A percentile compares a stretch with the other conserved stretches of the same genome.
Evolutionary conservation across 2,888 invertebrate genomes (phyloP).

Genomic region (Trissolcus japonicus): DNA sequence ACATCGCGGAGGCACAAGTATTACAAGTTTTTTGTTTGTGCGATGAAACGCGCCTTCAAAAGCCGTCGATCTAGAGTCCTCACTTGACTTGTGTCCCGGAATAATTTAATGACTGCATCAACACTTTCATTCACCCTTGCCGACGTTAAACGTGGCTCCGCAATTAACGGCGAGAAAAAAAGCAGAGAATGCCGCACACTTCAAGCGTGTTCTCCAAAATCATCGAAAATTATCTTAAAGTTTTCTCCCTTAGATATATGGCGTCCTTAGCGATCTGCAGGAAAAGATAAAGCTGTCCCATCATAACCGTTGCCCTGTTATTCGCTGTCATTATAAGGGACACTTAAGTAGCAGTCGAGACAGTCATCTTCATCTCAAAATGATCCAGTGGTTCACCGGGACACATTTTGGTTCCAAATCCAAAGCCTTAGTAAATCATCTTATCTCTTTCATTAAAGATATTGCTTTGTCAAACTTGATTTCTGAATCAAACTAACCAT

Average conservation of each 20-base stretch:
- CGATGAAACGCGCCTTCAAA: constrained; percentile 51
- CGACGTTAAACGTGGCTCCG: constrained; percentile 41
- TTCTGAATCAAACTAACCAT: too few relatives aligned
- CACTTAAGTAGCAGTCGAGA: too few relatives aligned
- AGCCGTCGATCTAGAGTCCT: constrained; percentile 50
- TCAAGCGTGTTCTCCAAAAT: constrained; percentile 17
- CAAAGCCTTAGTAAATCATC: too few relatives aligned
- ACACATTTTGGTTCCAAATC: too few relatives aligned
- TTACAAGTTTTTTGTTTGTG: constrained; percentile 39
- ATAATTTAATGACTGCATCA: constrained; percentile 74
- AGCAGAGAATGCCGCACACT: constrained; percentile 16
- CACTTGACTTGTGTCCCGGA: constrained; percentile 67
- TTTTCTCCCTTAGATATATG: constrained; percentile 12
- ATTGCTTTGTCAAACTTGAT: too few relatives aligned
- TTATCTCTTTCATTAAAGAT: too few relatives aligned
- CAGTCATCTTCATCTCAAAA: too few relatives aligned
- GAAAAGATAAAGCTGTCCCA: constrained; percentile 13
- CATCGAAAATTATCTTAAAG: constrained; percentile 22
- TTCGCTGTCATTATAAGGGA: too few relatives aligned
- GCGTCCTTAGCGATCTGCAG: constrained; percentile 7
- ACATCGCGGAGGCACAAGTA: constrained; percentile 17
- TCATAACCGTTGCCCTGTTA: constrained; percentile 2
- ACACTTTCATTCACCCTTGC: constrained; percentile 60
- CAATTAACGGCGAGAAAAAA: constrained; percentile 36
- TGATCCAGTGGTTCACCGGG: too few relatives aligned